Percentiles rank a stretch among this genome's conserved stretches.
Conservation (phyloP, 2,888 invertebrate species). For the Microplitis manilae region DNA sequence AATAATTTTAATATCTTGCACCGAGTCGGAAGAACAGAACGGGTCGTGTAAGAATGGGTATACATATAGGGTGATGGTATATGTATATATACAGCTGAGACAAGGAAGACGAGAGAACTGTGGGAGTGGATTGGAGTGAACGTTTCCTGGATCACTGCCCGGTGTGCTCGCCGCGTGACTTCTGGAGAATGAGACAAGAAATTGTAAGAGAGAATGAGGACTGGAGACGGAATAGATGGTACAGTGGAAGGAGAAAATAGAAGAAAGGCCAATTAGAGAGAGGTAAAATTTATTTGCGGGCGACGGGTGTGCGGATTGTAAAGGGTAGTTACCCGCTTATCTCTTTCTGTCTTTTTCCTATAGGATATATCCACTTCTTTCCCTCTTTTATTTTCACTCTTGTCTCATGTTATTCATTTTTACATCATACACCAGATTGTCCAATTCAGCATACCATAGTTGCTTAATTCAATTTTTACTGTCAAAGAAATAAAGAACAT, state of each 20-base stretch:
- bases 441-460: not conserved
- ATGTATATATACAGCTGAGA: slow-evolving; percentile 15
- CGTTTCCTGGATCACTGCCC: slow-evolving; percentile 68
- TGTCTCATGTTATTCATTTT: slow-evolving; percentile 53
- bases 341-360: slow-evolving; percentile 34
- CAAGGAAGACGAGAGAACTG: slow-evolving; percentile 21
- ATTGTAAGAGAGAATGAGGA: slow-evolving; percentile 48
- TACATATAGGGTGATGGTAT: slow-evolving; percentile 22
- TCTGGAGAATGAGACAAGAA: slow-evolving; percentile 54
- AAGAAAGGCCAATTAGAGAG: slow-evolving; percentile 72
- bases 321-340: slow-evolving; percentile 57
- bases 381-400: slow-evolving; percentile 51
- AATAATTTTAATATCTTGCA: slow-evolving; percentile 70
- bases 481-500: not conserved
- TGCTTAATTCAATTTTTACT: not conserved
- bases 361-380: slow-evolving; percentile 14
- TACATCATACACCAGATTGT: not conserved
- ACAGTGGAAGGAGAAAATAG: slow-evolving; percentile 66
- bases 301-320: slow-evolving; percentile 70
- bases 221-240: slow-evolving; percentile 61
- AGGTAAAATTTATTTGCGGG: slow-evolving; percentile 71
- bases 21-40: slow-evolving; percentile 46
- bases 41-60: slow-evolving; percentile 35
- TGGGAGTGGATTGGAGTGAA: slow-evolving; percentile 54
- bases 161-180: slow-evolving; percentile 36